Evolutionary conservation across 1,140 invertebrate genomes (phyloP).

Genomic region (Saccostrea glomerata): DNA sequence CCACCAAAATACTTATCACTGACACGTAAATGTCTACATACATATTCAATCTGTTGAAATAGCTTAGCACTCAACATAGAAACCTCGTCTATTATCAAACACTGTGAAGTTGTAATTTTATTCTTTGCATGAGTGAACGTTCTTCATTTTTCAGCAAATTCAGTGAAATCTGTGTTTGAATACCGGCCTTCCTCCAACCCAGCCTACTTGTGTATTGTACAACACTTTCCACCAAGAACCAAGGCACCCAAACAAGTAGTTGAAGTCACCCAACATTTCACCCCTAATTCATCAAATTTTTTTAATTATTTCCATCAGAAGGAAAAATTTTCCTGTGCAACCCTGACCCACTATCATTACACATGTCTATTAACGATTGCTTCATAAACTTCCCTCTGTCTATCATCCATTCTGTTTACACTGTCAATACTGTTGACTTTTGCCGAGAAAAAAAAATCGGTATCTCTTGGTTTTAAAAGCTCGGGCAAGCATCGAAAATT

Average conservation of each 20-base stretch:
- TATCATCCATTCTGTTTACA: too few species aligned
- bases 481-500: too few species aligned
- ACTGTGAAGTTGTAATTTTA: constrained; percentile 7
- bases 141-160: constrained; percentile 38
- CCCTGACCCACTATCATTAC: neutral
- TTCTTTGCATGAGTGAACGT: neutral
- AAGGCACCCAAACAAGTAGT: constrained; percentile 43
- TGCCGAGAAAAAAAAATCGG: too few species aligned
- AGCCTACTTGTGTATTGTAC: constrained; percentile 45
- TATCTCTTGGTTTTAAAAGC: too few species aligned
- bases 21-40: neutral
- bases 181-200: constrained; percentile 47
- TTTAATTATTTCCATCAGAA: constrained; percentile 1
- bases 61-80: constrained; percentile 37
- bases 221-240: neutral
- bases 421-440: too few species aligned
- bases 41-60: constrained; percentile 2
- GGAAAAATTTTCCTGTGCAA: neutral
- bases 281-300: neutral
- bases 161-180: constrained; percentile 12
- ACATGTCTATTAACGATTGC: neutral
- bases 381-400: too few species aligned
- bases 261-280: neutral
- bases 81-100: constrained; percentile 45
- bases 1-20: constrained; percentile 17